A percentile compares a stretch with the other conserved stretches of the same genome.
Conservation (phyloP, 2,888 invertebrate species). For the Imbricaverruca yamaguchii region DNA sequence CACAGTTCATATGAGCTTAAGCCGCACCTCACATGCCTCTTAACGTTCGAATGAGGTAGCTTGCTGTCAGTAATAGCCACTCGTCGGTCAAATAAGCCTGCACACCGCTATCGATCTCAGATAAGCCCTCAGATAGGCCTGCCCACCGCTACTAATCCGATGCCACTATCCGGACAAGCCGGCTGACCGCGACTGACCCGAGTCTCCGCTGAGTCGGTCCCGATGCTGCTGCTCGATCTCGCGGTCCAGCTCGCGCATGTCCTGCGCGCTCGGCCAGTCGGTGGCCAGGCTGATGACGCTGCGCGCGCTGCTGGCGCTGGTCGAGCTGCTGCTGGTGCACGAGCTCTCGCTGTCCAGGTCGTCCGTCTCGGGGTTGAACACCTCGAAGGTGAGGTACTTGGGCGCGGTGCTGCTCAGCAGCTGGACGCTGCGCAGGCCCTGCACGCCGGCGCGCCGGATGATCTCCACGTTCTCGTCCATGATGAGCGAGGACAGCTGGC, state of each 20-base stretch:
- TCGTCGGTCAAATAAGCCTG: too few relatives aligned
- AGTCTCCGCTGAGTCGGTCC: neutral
- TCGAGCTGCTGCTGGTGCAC: conserved; percentile 25
- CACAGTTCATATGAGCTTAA: too few relatives aligned
- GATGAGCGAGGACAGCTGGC: conserved; percentile 33
- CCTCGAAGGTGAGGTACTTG: conserved; percentile 66
- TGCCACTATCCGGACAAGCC: too few relatives aligned
- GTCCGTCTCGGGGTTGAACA: conserved; percentile 84
- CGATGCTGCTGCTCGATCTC: conserved; percentile 26
- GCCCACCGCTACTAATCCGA: too few relatives aligned
- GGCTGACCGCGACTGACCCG: too few relatives aligned
- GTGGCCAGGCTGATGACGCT: conserved; percentile 67
- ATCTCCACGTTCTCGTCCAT: conserved; percentile 35
- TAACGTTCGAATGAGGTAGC: too few relatives aligned
- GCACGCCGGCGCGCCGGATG: conserved; percentile 31
- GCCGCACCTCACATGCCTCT: too few relatives aligned
- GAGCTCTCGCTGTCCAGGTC: conserved; percentile 85
- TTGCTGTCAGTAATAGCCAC: too few relatives aligned
- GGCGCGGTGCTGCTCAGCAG: conserved; percentile 48
- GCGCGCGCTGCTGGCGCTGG: conserved; percentile 47
- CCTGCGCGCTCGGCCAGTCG: conserved; percentile 32
- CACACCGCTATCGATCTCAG: too few relatives aligned
- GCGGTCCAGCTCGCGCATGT: conserved; percentile 32
- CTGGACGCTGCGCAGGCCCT: conserved; percentile 31
- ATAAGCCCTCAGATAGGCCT: too few relatives aligned